Percentiles rank a stretch among this genome's conserved stretches.
These are phyloP conservation scores for Pardosa pseudoannulata DNA, from an alignment of 2,888 invertebrate genomes.

Conservation along the genomic window DNA sequence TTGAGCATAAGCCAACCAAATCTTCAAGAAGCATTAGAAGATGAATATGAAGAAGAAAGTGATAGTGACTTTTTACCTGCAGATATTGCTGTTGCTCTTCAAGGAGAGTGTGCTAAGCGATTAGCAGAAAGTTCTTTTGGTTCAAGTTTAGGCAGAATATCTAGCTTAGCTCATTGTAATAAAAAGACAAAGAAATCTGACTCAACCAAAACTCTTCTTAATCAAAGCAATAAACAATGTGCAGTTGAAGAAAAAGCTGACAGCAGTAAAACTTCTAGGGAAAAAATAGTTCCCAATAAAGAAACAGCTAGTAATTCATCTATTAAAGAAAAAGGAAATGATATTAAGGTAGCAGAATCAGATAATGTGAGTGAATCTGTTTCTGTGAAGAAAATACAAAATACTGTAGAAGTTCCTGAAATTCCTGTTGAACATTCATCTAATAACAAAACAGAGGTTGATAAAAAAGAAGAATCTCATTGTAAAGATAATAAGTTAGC, in stretches of 20 bases:
- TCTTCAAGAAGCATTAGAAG: conserved; percentile 49
- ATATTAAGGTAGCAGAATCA: not conserved
- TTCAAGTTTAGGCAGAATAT: conserved; percentile 57
- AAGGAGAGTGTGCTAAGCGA: conserved; percentile 70
- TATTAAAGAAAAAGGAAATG: not conserved
- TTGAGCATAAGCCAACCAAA: conserved; percentile 59
- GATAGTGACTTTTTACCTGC: conserved; percentile 71
- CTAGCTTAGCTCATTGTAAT: conserved; percentile 59
- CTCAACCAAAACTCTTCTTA: conserved; percentile 22
- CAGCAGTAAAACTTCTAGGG: not conserved
- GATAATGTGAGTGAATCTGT: not conserved
- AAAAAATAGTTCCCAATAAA: not conserved
- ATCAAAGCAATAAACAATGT: conserved; percentile 79
- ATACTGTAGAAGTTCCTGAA: not conserved
- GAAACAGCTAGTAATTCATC: not conserved
- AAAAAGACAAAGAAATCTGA: conserved; percentile 65
- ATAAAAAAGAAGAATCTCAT: not conserved
- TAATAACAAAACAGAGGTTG: not conserved
- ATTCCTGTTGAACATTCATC: too few relatives aligned
- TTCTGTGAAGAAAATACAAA: not conserved
- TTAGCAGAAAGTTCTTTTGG: conserved; percentile 71
- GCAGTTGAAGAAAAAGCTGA: conserved; percentile 81
- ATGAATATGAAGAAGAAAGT: conserved; percentile 58
- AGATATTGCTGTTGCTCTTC: conserved; percentile 66
- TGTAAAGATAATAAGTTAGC: conserved; percentile 8